A percentile compares a stretch with the other conserved stretches of the same genome.
These are phyloP conservation scores for Heliothis virescens DNA, from an alignment of 1,140 invertebrate genomes.

Conservation along the genomic window DNA sequence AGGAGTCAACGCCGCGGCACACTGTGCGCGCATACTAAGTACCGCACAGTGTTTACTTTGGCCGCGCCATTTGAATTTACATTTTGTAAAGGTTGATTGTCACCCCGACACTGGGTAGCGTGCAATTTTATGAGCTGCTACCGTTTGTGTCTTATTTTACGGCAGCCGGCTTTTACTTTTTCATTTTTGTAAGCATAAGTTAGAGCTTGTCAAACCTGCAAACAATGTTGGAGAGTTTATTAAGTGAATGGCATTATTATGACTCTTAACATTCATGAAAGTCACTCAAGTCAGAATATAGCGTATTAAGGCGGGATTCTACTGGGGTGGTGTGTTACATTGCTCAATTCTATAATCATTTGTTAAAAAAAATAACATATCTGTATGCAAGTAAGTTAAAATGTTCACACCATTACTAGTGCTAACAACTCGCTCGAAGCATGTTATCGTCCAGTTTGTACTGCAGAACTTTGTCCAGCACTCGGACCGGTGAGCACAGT, in stretches of 20 bases:
- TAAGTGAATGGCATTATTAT: too few relatives aligned
- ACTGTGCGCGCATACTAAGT: slow-evolving; percentile 13
- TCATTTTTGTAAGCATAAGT: background rate
- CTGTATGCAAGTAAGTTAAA: background rate
- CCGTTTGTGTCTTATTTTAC: background rate
- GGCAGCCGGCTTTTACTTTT: background rate
- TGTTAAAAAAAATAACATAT: too few relatives aligned
- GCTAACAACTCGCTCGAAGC: background rate
- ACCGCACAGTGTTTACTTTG: background rate
- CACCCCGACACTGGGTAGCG: slow-evolving; percentile 1
- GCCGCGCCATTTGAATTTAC: slow-evolving; percentile 16
- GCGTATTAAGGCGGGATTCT: too few relatives aligned
- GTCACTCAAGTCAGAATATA: too few relatives aligned
- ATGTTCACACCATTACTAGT: background rate
- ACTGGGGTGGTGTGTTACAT: too few relatives aligned
- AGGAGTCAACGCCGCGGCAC: background rate
- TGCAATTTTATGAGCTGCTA: background rate
- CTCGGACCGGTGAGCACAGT: background rate
- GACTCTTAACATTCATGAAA: too few relatives aligned
- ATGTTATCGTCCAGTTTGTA: slow-evolving; percentile 1
- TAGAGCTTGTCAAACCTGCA: too few relatives aligned
- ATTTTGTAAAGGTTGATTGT: slow-evolving; percentile 2
- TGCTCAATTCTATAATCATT: too few relatives aligned
- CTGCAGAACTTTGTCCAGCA: background rate
- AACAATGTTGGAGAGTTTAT: too few relatives aligned